These are phyloP conservation scores for Murina feae DNA, from an alignment of 2,113 vertebrate genomes.

Conservation along the genomic window DNA sequence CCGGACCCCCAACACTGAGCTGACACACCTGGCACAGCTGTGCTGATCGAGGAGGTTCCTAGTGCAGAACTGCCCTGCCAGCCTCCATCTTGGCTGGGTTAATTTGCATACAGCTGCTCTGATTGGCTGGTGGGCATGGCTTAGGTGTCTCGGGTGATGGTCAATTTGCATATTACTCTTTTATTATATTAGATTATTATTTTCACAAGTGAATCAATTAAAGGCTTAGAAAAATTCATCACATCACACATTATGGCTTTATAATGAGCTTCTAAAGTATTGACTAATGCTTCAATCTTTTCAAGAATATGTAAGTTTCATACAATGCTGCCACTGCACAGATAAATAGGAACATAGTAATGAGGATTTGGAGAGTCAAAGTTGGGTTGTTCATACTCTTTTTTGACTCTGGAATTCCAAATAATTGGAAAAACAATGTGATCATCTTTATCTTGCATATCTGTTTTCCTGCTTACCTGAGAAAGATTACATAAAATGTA, in stretches of 20 bases:
- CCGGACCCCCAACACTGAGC: too few relatives aligned
- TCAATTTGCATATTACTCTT: too few relatives aligned
- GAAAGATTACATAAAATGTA: not conserved
- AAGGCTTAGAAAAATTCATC: slow-evolving; percentile 29
- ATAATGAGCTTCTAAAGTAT: slow-evolving; percentile 32
- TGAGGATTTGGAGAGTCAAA: not conserved
- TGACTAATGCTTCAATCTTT: slow-evolving; percentile 34
- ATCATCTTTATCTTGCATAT: not conserved
- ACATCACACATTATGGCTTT: not conserved
- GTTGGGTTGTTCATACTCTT: not conserved
- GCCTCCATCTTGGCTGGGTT: too few relatives aligned
- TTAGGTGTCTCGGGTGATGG: too few relatives aligned
- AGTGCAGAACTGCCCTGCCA: too few relatives aligned
- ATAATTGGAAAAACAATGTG: not conserved
- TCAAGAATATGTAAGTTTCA: slow-evolving; percentile 1
- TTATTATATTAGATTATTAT: too few relatives aligned
- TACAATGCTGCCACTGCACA: not conserved
- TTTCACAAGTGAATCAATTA: slow-evolving; percentile 30
- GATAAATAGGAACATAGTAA: not conserved
- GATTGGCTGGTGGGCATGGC: too few relatives aligned
- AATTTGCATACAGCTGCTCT: too few relatives aligned
- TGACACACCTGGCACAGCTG: too few relatives aligned
- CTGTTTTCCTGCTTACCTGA: not conserved
- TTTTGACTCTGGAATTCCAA: not conserved
- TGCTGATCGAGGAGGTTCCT: too few relatives aligned